Evolutionary conservation across 2,888 invertebrate species (phyloP), one percentile per base, ranked within the genome.

Genomic region (Drosophila lutescens): DNA sequence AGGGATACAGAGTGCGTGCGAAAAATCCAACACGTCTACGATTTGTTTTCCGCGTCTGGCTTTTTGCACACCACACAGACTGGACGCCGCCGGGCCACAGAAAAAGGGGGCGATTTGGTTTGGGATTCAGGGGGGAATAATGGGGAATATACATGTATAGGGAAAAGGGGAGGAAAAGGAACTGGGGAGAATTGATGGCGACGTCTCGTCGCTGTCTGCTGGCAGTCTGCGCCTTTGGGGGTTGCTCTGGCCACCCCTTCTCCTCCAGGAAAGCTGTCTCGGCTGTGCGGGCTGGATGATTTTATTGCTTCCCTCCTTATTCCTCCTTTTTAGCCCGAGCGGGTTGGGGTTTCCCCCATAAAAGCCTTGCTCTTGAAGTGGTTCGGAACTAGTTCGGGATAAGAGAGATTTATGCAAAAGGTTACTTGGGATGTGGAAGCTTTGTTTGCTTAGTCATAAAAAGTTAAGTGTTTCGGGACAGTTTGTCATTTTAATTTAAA

Each of bases 151-250:
- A 50, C 17, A 49, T 43, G 1, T 41, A 26, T 13, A 13, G 20
- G 43, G 43, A 47, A 47, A 13, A 23, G 8, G 59, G 74, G 44
- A 46, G 17, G 15, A 26, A 13, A 32, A 6, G 67, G 63, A 20
- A 3, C 3, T 20, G 20, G 20, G 20, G 34, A 41, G 47, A 54
- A 67, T 66, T 55, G 55, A 66, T 78, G 86, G 71, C 73, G 74
- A 57, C 83, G 88, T 88, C 88, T 89, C 88, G 88, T 78, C 88
- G 78, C 73, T 79, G 81, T 88, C 81, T 85, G 79, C 76, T 78
- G 73, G 70, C 71, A 81, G 80, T 82, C 88, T 82, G 51, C 74
- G 53, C 58, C 68, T 65, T 58, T 62, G 61, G 57, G 69, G 81
- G 85, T 68, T 75, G 51, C 50, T 74, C 34, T 47, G 23, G 30